These are phyloP conservation scores for Indicator maculatus DNA, from an alignment of 2,113 vertebrate species.

Conservation along the genomic window DNA sequence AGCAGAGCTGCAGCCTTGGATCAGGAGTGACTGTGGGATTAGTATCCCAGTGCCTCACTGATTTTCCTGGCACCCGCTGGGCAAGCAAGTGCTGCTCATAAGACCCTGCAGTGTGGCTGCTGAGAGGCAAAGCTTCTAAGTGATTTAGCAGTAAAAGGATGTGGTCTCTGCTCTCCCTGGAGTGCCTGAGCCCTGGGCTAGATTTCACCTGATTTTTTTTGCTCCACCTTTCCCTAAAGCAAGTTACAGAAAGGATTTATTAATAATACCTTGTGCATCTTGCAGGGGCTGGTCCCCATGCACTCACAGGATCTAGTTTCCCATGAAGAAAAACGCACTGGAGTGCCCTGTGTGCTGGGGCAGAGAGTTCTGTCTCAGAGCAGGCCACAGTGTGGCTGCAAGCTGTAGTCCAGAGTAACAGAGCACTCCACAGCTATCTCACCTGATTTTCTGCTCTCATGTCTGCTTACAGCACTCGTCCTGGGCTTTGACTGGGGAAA, in stretches of 20 bases:
- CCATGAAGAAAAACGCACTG: not conserved
- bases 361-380: not conserved
- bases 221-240: not conserved
- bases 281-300: rapidly evolving
- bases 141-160: not conserved
- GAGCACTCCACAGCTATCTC: not conserved
- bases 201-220: not conserved
- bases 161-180: not conserved
- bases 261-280: not conserved
- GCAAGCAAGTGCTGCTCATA: not conserved
- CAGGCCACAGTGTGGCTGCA: not conserved
- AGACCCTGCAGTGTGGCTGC: not conserved
- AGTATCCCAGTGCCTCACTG: not conserved
- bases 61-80: not conserved
- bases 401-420: not conserved
- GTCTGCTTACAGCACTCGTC: conserved; percentile 60
- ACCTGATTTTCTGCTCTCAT: not conserved
- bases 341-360: not conserved
- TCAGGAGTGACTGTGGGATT: not conserved
- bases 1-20: not conserved
- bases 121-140: not conserved
- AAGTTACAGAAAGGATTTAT: not conserved
- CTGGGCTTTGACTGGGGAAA: conserved; percentile 90
- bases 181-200: not conserved
- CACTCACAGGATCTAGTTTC: not conserved